phyloP scores from a whole-genome alignment of 2,888 invertebrate genomes.

The Sisyra terminalis region DNA sequence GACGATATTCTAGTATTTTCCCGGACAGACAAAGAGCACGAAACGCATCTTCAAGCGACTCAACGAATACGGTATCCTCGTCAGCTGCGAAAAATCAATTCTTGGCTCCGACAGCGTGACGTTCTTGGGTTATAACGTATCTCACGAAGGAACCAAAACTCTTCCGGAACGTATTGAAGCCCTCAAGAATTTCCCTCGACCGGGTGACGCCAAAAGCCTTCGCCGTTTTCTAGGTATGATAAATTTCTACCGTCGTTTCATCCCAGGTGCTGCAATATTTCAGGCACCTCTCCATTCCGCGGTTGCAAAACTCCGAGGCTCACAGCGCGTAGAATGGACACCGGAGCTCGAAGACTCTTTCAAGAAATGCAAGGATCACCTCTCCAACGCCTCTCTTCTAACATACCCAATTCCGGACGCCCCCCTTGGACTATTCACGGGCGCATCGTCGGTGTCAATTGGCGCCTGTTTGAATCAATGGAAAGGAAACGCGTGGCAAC shows the following conservation, averaged over 20 bases:
- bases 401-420: too few relatives aligned
- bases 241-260: constrained; percentile 21
- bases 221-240: constrained; percentile 20
- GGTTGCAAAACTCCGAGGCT: too few relatives aligned
- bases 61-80: constrained; percentile 12
- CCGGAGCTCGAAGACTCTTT: too few relatives aligned
- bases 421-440: too few relatives aligned
- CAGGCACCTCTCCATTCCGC: constrained; percentile 22
- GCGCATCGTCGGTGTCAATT: too few relatives aligned
- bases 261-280: constrained; percentile 18
- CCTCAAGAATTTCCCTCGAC: constrained; percentile 15
- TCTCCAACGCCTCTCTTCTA: too few relatives aligned
- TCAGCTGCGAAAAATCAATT: constrained; percentile 15
- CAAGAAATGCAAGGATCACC: too few relatives aligned
- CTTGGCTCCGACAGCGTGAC: constrained; percentile 12
- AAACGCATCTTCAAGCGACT: constrained; percentile 14
- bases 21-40: constrained; percentile 10
- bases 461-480: too few relatives aligned
- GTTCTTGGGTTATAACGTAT: constrained; percentile 17
- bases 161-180: constrained; percentile 17
- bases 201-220: constrained; percentile 16
- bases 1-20: constrained; percentile 17
- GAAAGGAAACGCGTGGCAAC: too few relatives aligned
- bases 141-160: constrained; percentile 17
- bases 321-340: too few relatives aligned